Percentiles rank a stretch among this genome's conserved stretches.
phyloP scores from a whole-genome alignment of 2,888 invertebrate genomes.

The Cataglyphis livida region DNA sequence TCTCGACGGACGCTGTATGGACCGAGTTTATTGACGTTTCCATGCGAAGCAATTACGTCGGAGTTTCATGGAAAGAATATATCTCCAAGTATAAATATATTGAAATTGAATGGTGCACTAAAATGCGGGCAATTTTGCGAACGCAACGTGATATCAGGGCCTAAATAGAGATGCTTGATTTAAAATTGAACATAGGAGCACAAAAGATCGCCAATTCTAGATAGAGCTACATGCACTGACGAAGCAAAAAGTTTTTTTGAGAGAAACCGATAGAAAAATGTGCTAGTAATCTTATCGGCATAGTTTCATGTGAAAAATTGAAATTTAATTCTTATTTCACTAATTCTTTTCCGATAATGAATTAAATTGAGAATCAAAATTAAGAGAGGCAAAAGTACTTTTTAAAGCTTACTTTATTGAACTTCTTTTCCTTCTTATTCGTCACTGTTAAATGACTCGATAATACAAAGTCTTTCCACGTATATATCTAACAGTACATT shows the following conservation, averaged over 20 bases:
- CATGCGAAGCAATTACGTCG: conserved; percentile 30
- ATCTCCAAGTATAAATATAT: conserved; percentile 18
- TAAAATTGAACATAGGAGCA: conserved; percentile 26
- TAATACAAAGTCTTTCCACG: not conserved
- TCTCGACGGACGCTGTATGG: too few species aligned
- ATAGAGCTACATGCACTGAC: conserved; percentile 20
- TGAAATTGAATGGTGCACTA: conserved; percentile 13
- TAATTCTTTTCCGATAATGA: not conserved
- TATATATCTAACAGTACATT: not conserved
- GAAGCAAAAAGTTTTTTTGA: conserved; percentile 17
- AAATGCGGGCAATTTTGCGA: not conserved
- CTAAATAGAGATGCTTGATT: not conserved
- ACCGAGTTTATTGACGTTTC: conserved; percentile 3
- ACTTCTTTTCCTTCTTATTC: not conserved
- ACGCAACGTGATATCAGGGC: not conserved
- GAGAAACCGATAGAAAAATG: conserved; percentile 21
- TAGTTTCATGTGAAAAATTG: not conserved
- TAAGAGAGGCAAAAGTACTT: not conserved
- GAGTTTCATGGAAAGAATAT: not conserved
- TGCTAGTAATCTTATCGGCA: conserved; percentile 2
- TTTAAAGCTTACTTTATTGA: not conserved
- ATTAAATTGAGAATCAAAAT: not conserved
- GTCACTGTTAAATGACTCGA: not conserved
- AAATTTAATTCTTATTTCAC: not conserved
- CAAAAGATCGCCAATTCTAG: conserved; percentile 51